Conservation (phyloP, 2,888 invertebrate genomes). For the Sussaba pulchella region DNA sequence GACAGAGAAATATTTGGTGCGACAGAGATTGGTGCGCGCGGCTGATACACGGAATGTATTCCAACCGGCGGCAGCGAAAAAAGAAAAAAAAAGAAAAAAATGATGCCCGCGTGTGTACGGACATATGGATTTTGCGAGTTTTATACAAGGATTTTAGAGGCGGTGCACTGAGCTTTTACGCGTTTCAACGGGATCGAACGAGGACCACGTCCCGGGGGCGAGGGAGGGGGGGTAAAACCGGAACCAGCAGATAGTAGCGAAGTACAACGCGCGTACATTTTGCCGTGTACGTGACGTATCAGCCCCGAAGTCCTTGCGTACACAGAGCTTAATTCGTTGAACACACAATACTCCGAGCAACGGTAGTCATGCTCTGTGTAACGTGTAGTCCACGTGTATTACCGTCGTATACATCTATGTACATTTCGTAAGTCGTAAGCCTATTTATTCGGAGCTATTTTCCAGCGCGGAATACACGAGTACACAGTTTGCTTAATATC, state of each 20-base stretch:
- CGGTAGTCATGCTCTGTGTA: conserved; percentile 14
- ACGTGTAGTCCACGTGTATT: conserved; percentile 13
- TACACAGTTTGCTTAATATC: background rate
- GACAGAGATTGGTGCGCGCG: conserved; percentile 25
- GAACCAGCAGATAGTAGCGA: conserved; percentile 2
- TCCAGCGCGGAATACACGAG: background rate
- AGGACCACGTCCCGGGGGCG: background rate
- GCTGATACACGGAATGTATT: conserved; percentile 26
- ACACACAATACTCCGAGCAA: conserved; percentile 41
- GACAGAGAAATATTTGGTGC: conserved; percentile 39
- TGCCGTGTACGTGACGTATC: conserved; percentile 55
- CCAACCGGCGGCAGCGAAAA: background rate
- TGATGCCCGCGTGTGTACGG: conserved; percentile 6
- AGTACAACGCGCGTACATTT: conserved; percentile 44
- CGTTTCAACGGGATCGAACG: conserved; percentile 26
- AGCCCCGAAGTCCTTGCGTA: conserved; percentile 54
- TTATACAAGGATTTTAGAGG: conserved; percentile 40
- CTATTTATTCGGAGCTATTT: conserved; percentile 36
- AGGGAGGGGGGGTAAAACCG: conserved; percentile 26
- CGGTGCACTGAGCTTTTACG: conserved; percentile 35
- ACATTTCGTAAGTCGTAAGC: conserved; percentile 27
- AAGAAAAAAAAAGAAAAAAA: background rate
- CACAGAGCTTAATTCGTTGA: conserved; percentile 62
- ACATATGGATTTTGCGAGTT: conserved; percentile 38
- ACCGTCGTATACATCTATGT: conserved; percentile 26